Evolutionary conservation across 2,113 vertebrate species (phyloP).

Genomic region (Cynopterus brachyotis): DNA sequence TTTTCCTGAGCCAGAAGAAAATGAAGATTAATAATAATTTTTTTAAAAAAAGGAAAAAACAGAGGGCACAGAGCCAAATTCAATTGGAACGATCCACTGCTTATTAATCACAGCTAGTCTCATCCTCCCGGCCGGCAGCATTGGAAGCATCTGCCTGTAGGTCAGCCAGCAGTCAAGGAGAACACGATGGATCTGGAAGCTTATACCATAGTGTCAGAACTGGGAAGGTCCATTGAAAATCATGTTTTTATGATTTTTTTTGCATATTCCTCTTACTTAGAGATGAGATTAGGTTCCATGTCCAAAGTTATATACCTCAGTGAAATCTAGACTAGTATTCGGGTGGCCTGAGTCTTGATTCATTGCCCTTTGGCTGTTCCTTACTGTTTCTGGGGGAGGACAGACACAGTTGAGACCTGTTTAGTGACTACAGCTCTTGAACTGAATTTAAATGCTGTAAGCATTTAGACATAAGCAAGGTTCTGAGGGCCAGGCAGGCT

Average conservation of each 20-base stretch:
- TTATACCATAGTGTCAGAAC: neutral
- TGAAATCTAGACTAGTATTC: neutral
- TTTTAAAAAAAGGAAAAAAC: neutral
- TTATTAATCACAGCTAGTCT: neutral
- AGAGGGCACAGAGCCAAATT: neutral
- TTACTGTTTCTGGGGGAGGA: neutral
- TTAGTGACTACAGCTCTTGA: neutral
- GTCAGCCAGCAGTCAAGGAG: neutral
- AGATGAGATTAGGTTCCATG: neutral
- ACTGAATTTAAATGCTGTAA: neutral
- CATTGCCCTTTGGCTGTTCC: neutral
- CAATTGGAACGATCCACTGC: neutral
- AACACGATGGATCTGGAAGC: neutral
- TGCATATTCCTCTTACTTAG: neutral
- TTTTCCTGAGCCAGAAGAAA: slow-evolving; percentile 49
- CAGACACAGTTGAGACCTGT: neutral
- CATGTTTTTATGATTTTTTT: neutral
- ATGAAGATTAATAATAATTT: slow-evolving; percentile 55
- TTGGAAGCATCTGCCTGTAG: rapidly evolving
- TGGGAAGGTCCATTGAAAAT: neutral
- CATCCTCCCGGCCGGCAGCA: neutral
- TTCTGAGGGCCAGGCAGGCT: neutral
- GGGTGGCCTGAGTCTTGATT: neutral
- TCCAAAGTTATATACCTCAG: neutral
- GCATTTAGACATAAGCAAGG: neutral